A percentile compares a stretch with the other conserved stretches of the same genome.
Evolutionary conservation across 2,888 invertebrate genomes (phyloP).

Genomic region (Eumacrocentrus americanus): DNA sequence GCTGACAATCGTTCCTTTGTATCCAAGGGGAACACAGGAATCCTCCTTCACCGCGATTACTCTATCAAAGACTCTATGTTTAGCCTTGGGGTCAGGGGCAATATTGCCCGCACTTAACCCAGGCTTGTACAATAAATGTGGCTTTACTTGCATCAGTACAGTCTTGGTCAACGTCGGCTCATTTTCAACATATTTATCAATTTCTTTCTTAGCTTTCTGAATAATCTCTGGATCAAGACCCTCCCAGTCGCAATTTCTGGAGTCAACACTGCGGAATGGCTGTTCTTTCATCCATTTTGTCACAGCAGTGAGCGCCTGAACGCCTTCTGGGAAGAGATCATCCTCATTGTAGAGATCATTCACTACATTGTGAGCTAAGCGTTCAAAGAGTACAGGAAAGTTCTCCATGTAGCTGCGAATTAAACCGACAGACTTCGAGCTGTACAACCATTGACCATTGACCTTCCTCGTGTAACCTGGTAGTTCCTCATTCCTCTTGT

Average conservation of each 20-base stretch:
- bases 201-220: conserved; percentile 63
- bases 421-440: conserved; percentile 73
- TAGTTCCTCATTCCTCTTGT: conserved; percentile 76
- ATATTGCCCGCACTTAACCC: conserved; percentile 65
- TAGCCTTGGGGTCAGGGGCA: conserved; percentile 72
- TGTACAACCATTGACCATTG: conserved; percentile 78
- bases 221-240: conserved; percentile 74
- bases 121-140: conserved; percentile 74
- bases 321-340: conserved; percentile 70
- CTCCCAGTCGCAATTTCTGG: conserved; percentile 74
- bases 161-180: conserved; percentile 55
- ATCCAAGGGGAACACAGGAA: conserved; percentile 81
- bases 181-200: conserved; percentile 54
- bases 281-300: conserved; percentile 75
- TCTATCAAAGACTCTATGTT: conserved; percentile 79
- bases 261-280: conserved; percentile 66
- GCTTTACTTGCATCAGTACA: conserved; percentile 77
- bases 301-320: conserved; percentile 64
- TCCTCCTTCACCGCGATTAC: conserved; percentile 79
- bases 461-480: conserved; percentile 82
- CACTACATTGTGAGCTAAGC: conserved; percentile 63
- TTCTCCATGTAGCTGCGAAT: conserved; percentile 73
- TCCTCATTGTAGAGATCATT: conserved; percentile 72
- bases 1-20: conserved; percentile 84
- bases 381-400: conserved; percentile 78